phyloP scores from a whole-genome alignment of 2,888 invertebrate species.

The Acrobasis suavella region DNA sequence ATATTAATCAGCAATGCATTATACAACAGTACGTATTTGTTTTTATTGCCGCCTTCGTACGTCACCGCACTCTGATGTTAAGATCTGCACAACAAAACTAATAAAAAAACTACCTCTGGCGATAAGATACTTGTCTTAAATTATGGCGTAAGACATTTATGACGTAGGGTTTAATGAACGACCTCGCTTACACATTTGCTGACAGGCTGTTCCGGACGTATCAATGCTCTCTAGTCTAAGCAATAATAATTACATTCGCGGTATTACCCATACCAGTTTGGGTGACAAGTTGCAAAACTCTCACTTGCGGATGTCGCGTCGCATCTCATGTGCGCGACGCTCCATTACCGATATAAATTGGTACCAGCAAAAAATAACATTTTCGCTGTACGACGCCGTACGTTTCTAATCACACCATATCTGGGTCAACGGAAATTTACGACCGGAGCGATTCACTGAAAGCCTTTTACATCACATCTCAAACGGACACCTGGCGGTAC shows the following conservation, averaged over 20 bases:
- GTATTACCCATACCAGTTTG: conserved; percentile 72
- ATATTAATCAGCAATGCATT: neutral
- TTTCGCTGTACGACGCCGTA: conserved; percentile 65
- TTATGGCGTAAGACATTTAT: conserved; percentile 42
- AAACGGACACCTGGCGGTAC: conserved; percentile 65
- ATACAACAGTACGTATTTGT: neutral
- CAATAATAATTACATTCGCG: conserved; percentile 70
- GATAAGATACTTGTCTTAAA: conserved; percentile 16
- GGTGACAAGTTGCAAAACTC: conserved; percentile 78
- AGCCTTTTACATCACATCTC: conserved; percentile 77
- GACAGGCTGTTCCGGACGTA: conserved; percentile 65
- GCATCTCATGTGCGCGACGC: conserved; percentile 67
- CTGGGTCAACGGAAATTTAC: conserved; percentile 80
- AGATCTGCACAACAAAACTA: conserved; percentile 1
- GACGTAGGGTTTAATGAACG: conserved; percentile 61
- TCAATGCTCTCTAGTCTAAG: conserved; percentile 58
- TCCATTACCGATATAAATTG: conserved; percentile 73
- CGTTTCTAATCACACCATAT: conserved; percentile 79
- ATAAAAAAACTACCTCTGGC: conserved; percentile 19
- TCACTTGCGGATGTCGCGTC: conserved; percentile 77
- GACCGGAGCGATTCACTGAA: conserved; percentile 70
- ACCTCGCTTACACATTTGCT: conserved; percentile 67
- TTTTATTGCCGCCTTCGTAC: conserved; percentile 4
- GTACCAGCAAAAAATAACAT: conserved; percentile 75
- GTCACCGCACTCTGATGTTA: conserved; percentile 14